Conservation (phyloP, 2,797 vertebrate genomes). For the Glossophaga mutica region DNA sequence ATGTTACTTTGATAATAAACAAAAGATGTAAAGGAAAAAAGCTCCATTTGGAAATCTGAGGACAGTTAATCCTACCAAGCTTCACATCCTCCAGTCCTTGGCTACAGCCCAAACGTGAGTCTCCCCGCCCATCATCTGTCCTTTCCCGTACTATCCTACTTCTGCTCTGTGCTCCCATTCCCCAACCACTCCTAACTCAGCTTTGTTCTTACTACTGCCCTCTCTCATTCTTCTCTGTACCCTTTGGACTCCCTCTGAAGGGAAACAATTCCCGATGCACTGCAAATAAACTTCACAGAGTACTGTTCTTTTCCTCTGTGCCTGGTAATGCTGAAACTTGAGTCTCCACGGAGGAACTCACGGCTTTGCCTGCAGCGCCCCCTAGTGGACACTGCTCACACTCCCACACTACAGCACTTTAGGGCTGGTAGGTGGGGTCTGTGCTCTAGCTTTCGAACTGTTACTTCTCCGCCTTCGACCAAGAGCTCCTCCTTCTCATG, state of each 20-base stretch:
- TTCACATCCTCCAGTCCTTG: conserved; percentile 63
- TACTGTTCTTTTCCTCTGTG: not conserved
- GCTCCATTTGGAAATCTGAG: conserved; percentile 67
- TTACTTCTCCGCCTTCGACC: conserved; percentile 60
- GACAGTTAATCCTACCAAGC: conserved; percentile 75
- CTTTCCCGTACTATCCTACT: conserved; percentile 10
- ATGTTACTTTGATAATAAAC: conserved; percentile 71
- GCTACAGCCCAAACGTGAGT: conserved; percentile 62
- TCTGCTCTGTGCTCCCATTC: not conserved
- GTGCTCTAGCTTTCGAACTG: conserved; percentile 59
- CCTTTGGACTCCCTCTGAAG: not conserved
- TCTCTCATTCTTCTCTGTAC: not conserved
- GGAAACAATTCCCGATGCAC: not conserved
- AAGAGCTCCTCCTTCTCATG: conserved; percentile 66
- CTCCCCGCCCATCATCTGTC: conserved; percentile 32
- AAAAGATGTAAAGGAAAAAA: conserved; percentile 70
- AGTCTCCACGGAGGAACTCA: conserved; percentile 2
- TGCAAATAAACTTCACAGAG: not conserved
- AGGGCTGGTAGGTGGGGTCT: conserved; percentile 73
- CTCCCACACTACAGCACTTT: conserved; percentile 39
- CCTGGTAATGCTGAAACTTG: conserved; percentile 53
- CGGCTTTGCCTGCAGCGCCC: conserved; percentile 60
- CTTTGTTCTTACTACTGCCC: not conserved
- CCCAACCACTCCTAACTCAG: not conserved
- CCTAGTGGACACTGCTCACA: conserved; percentile 47